Percentiles rank a stretch among this genome's conserved stretches.
phyloP scores from a whole-genome alignment of 2,797 vertebrate species.

The Todus mexicanus region DNA sequence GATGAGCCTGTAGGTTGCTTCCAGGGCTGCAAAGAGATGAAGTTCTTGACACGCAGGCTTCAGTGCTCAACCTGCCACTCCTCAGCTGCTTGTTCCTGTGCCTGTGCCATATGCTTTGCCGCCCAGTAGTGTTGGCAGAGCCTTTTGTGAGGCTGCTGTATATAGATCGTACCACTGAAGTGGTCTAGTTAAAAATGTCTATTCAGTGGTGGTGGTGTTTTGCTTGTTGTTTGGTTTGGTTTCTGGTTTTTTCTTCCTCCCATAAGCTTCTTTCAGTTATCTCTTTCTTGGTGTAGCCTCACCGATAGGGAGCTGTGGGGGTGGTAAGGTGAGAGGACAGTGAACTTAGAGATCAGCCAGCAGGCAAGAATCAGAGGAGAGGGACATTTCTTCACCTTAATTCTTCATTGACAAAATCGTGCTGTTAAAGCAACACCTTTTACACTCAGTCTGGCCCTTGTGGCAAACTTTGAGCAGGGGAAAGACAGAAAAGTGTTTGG shows the following conservation, averaged over 20 bases:
- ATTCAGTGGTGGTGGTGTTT: accelerated
- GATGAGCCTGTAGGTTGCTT: neutral
- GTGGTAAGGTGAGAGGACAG: neutral
- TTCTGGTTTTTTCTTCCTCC: no score
- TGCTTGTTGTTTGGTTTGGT: no score
- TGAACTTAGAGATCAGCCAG: accelerated
- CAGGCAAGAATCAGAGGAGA: neutral
- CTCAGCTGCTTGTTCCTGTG: neutral
- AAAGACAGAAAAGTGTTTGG: neutral
- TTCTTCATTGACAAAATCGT: neutral
- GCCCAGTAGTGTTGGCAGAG: neutral
- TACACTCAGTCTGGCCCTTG: neutral
- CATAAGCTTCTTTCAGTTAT: neutral
- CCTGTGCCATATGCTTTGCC: accelerated
- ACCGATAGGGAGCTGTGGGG: neutral
- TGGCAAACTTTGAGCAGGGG: neutral
- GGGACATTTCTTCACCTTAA: neutral
- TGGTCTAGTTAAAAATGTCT: neutral
- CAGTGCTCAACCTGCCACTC: accelerated
- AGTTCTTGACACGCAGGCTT: accelerated
- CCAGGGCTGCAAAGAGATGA: neutral
- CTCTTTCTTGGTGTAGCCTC: neutral
- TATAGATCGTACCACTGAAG: accelerated
- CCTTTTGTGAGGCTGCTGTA: neutral
- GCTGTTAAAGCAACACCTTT: neutral